A percentile compares a stretch with the other conserved stretches of the same genome.
phyloP scores from a whole-genome alignment of 2,113 vertebrate species.

The Arenaria interpres region DNA sequence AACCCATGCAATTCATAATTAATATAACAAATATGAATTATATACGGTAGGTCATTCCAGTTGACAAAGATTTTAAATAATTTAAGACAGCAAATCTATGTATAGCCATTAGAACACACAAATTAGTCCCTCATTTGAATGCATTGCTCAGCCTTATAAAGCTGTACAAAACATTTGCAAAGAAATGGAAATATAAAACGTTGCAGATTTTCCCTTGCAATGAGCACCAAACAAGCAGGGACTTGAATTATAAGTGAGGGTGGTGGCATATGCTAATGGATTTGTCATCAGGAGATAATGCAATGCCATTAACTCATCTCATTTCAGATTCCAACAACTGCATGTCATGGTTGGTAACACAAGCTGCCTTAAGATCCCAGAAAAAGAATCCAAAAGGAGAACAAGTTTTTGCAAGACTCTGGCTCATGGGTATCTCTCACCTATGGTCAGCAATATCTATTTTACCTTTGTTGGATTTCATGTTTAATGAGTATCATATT shows the following conservation, averaged over 20 bases:
- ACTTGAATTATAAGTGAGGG: conserved; percentile 20
- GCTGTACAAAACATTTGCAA: conserved; percentile 11
- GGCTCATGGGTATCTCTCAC: not conserved
- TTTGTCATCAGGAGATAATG: conserved; percentile 35
- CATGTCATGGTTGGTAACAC: not conserved
- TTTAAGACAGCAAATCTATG: conserved; percentile 1
- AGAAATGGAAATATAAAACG: conserved; percentile 34
- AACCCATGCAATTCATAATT: not conserved
- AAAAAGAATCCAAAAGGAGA: not conserved
- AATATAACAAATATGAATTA: not conserved
- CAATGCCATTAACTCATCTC: conserved; percentile 32
- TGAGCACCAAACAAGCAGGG: conserved; percentile 30
- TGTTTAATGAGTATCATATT: not conserved
- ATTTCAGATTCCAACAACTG: conserved; percentile 37
- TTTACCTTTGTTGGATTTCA: not conserved
- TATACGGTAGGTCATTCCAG: not conserved
- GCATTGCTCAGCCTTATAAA: not conserved
- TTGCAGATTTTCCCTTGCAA: conserved; percentile 27
- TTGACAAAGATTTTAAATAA: conserved; percentile 13
- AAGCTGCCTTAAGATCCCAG: not conserved
- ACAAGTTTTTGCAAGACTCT: not conserved
- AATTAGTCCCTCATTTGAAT: conserved; percentile 28
- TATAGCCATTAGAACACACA: conserved; percentile 1
- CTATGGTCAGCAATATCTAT: not conserved
- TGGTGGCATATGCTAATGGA: conserved; percentile 38